phyloP scores from a whole-genome alignment of 2,797 vertebrate species.

The Gorsachius magnificus region DNA sequence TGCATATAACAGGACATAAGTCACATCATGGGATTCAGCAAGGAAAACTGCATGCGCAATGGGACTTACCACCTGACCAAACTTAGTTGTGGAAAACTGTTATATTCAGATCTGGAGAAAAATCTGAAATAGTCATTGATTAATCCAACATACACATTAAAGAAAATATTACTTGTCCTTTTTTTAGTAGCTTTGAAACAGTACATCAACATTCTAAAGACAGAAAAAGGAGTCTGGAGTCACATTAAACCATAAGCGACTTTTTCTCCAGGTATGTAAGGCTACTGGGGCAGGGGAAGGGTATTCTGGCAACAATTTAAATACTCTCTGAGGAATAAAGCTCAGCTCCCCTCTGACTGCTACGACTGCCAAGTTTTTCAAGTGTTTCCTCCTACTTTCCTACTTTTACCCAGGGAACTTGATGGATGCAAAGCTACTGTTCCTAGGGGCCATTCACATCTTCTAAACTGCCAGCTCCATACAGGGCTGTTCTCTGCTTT shows the following conservation, averaged over 20 bases:
- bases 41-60: neutral
- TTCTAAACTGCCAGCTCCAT: neutral
- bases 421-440: neutral
- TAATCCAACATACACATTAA: neutral
- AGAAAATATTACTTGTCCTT: neutral
- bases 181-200: neutral
- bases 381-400: neutral
- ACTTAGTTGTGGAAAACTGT: neutral
- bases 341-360: neutral
- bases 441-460: neutral
- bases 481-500: neutral
- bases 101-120: neutral
- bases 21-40: neutral
- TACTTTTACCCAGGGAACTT: neutral
- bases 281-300: neutral
- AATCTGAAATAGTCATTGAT: neutral
- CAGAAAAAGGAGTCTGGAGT: neutral
- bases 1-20: neutral
- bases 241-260: neutral
- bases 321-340: neutral
- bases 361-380: neutral
- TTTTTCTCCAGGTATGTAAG: neutral
- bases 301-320: neutral
- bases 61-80: neutral
- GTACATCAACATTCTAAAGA: neutral